A percentile compares a stretch with the other conserved stretches of the same genome.
phyloP scores from a whole-genome alignment of 2,888 invertebrate species.

The Eupithecia subumbrata region DNA sequence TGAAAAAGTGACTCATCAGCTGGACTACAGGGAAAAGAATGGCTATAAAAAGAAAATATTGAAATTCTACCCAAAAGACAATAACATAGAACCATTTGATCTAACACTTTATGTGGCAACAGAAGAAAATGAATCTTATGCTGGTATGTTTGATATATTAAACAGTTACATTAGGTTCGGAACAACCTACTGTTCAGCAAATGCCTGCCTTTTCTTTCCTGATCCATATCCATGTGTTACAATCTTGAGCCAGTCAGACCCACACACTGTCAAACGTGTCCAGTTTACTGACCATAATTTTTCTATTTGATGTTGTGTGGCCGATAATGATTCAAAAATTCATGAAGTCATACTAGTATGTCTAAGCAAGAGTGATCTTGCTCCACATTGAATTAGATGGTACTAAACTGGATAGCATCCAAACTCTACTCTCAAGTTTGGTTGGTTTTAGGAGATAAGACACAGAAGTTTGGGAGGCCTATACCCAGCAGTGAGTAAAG shows the following conservation, averaged over 20 bases:
- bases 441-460: neutral
- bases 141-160: constrained; percentile 64
- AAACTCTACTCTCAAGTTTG: neutral
- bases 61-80: constrained; percentile 87
- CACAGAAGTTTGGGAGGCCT: too few relatives aligned
- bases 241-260: neutral
- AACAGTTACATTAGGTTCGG: neutral
- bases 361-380: too few relatives aligned
- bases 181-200: neutral
- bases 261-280: neutral
- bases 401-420: too few relatives aligned
- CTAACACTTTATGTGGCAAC: constrained; percentile 93
- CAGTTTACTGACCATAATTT: neutral
- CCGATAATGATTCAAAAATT: too few relatives aligned
- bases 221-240: neutral
- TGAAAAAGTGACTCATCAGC: constrained; percentile 88
- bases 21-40: constrained; percentile 96
- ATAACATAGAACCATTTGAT: constrained; percentile 83
- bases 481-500: too few relatives aligned
- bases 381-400: too few relatives aligned
- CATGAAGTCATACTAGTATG: too few relatives aligned
- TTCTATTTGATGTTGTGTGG: too few relatives aligned
- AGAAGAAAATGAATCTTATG: constrained; percentile 91
- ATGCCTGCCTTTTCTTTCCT: neutral
- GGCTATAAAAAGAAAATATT: constrained; percentile 91